Base-by-base conservation (phyloP, 1,140 invertebrate genomes). In the Drosophila ohnishii region DNA sequence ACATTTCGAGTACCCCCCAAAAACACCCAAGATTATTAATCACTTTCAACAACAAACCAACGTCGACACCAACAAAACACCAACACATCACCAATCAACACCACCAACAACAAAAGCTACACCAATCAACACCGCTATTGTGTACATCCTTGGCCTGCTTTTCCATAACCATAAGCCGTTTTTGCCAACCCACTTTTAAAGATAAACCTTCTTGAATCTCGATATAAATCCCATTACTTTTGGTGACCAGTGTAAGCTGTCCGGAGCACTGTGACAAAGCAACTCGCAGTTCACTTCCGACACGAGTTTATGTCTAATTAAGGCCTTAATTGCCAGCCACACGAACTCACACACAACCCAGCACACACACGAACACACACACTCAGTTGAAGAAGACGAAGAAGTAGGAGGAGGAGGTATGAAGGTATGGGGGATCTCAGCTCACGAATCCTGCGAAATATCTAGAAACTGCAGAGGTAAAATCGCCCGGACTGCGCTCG, bases 231-330 rank as follows among this genome's bases (percentile, higher is more conserved):
- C 5, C 2, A 11, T 13, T 4, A 16, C 11, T 16, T 11, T 22
- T 60, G 66, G 5, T 50, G 69, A 22, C 19, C 14, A 71, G 66
- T 72, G 69, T 59, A 22, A 30, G 42, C 67, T 48, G 51, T 66
- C 22, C 22, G 14, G 3, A 48, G 65, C 65, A 70, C 28, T 58
- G 51, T 30, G 42, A 56, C 55, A 47, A 55, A 66, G 40, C 72
- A 67, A 76, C 60, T 76, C 48, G 62, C 47, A 60, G 62, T 75
- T 75, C 73, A 75, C 72, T 60, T 75, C 72, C 73, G 61, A 51
- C 72, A 51, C 30, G 70, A 59, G 55, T 44, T 75, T 75, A 59
- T 39, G 39, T 55, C 72, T 66, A 76, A 75, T 75, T 75, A 75
- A 56, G 74, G 50, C 50, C 56, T 59, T 76, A 76, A 76, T 76